These are phyloP conservation scores for Pyrgus malvae DNA, from an alignment of 2,888 invertebrate genomes.

Conservation along the genomic window DNA sequence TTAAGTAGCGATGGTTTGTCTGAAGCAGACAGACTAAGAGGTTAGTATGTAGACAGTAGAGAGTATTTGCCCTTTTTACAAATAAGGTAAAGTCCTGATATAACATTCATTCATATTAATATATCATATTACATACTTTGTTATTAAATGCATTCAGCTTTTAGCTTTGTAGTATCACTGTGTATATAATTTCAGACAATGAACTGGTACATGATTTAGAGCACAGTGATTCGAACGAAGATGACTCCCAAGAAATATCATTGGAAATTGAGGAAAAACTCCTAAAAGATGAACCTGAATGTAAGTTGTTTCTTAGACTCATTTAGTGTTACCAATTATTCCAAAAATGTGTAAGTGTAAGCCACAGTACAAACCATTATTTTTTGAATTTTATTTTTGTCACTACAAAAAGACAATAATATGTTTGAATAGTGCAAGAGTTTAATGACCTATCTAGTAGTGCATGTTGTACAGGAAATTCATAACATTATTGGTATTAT, in stretches of 20 bases:
- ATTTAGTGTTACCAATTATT: neutral
- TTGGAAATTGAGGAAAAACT: constrained; percentile 75
- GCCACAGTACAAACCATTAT: too few species aligned
- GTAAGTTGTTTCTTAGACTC: constrained; percentile 41
- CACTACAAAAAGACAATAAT: too few species aligned
- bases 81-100: neutral
- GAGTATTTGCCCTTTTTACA: neutral
- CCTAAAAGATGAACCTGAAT: constrained; percentile 76
- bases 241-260: constrained; percentile 74
- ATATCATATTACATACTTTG: too few species aligned
- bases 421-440: too few species aligned
- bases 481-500: too few species aligned
- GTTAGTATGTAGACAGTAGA: constrained; percentile 38
- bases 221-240: constrained; percentile 76
- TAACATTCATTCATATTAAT: neutral
- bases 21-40: constrained; percentile 67
- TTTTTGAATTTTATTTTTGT: too few species aligned
- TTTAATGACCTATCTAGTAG: too few species aligned
- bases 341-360: neutral
- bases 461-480: too few species aligned
- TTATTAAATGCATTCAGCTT: too few species aligned
- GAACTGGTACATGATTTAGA: constrained; percentile 72
- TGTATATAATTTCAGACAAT: constrained; percentile 56
- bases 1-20: constrained; percentile 59
- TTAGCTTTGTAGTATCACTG: neutral